Conservation (phyloP, 2,113 vertebrate genomes). For the Psettodes erumei region DNA sequence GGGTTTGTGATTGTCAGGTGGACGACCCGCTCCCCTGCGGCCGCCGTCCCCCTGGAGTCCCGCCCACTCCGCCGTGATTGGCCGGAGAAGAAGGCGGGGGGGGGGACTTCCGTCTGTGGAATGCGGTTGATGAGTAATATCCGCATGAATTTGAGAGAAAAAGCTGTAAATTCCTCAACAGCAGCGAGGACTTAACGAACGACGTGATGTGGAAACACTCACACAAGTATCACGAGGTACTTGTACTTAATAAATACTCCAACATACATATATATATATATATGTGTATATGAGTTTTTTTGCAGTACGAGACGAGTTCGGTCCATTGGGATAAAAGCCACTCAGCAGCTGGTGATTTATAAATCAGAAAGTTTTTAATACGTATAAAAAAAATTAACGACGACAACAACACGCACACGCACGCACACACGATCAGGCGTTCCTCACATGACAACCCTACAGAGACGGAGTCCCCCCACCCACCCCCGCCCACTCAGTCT, state of each 20-base stretch:
- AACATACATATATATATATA: too few species aligned
- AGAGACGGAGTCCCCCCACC: conserved; percentile 17
- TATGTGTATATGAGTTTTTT: too few species aligned
- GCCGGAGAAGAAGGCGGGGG: conserved; percentile 1
- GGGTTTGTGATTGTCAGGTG: conserved; percentile 1
- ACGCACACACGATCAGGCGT: conserved; percentile 23
- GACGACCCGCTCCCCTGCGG: conserved; percentile 16
- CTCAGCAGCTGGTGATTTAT: conserved; percentile 16
- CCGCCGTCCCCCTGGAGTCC: neutral
- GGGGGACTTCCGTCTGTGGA: too few species aligned
- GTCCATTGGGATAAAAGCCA: conserved; percentile 8
- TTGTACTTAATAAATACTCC: too few species aligned
- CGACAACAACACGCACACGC: conserved; percentile 8
- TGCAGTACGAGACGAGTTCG: too few species aligned
- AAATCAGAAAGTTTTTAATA: conserved; percentile 76
- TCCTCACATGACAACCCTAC: conserved; percentile 51
- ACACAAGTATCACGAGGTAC: too few species aligned
- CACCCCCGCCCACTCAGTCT: conserved; percentile 41
- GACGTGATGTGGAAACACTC: too few species aligned
- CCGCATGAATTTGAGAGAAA: neutral
- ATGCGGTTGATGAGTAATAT: conserved; percentile 23
- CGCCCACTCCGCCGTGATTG: conserved; percentile 41
- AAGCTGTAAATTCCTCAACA: too few species aligned
- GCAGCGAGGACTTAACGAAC: too few species aligned
- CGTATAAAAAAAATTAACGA: conserved; percentile 76